Conservation (phyloP, 2,113 vertebrate species). For the Steatornis caripensis region DNA sequence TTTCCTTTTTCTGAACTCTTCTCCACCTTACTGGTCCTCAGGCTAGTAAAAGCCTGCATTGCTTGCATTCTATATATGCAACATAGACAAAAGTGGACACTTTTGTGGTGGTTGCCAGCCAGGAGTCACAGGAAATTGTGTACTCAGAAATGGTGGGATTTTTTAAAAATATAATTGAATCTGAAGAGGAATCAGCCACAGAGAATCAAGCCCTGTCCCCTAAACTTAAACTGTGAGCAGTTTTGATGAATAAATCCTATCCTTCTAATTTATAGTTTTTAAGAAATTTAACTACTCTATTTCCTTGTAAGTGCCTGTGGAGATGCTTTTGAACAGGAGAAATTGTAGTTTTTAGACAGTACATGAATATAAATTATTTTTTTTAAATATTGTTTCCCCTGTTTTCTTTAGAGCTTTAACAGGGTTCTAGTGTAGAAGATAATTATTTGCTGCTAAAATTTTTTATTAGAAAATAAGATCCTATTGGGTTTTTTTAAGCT, state of each 20-base stretch:
- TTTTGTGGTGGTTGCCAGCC: not conserved
- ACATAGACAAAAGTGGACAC: not conserved
- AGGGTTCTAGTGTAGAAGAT: not conserved
- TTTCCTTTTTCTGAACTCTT: not conserved
- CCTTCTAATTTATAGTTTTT: not conserved
- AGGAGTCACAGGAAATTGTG: not conserved
- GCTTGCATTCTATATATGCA: not conserved
- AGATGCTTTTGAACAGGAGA: slow-evolving; percentile 40
- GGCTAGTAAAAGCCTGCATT: not conserved
- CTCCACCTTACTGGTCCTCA: not conserved
- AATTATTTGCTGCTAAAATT: not conserved
- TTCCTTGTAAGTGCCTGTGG: slow-evolving; percentile 17
- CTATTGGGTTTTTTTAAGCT: not conserved
- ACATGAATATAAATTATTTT: slow-evolving; percentile 26
- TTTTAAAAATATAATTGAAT: not conserved
- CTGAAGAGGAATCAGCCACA: not conserved
- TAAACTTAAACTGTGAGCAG: not conserved
- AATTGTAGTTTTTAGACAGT: slow-evolving; percentile 31
- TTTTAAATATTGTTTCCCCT: not conserved
- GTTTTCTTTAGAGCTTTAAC: not conserved
- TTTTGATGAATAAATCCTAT: not conserved
- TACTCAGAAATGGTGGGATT: not conserved
- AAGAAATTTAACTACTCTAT: slow-evolving; percentile 18
- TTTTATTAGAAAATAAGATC: not conserved
- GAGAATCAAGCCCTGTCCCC: not conserved